Conservation (phyloP, 2,797 vertebrate species). For the Podarcis siculus region DNA sequence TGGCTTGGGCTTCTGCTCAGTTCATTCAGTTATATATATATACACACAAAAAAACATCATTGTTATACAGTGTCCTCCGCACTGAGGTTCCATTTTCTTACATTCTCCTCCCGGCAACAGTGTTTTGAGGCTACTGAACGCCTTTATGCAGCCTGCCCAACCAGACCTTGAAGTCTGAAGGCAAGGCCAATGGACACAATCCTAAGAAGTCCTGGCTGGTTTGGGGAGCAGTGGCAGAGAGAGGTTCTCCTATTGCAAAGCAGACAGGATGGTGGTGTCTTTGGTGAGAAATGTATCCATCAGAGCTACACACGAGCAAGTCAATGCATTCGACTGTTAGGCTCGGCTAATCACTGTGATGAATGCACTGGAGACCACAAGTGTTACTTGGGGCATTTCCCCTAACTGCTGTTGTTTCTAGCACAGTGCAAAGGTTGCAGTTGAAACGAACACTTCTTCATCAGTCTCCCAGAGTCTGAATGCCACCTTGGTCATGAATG, state of each 20-base stretch:
- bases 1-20: constrained; percentile 63
- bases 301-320: not conserved
- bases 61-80: not conserved
- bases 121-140: not conserved
- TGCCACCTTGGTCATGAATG: not conserved
- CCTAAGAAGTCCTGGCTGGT: constrained; percentile 23
- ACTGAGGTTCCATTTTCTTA: constrained; percentile 20
- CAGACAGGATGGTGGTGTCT: constrained; percentile 64
- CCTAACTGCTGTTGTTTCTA: constrained; percentile 12
- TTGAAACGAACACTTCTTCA: constrained; percentile 24
- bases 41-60: constrained; percentile 34
- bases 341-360: constrained; percentile 8
- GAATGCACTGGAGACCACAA: constrained; percentile 40
- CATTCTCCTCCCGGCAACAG: not conserved
- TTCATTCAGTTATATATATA: not conserved
- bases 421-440: constrained; percentile 50
- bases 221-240: not conserved
- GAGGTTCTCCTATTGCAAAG: constrained; percentile 51
- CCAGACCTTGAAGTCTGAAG: constrained; percentile 56
- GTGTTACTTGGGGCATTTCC: not conserved
- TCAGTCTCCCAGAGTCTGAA: not conserved
- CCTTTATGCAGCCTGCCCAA: not conserved
- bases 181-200: constrained; percentile 55
- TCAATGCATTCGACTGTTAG: not conserved
- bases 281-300: constrained; percentile 74